A percentile compares a stretch with the other conserved stretches of the same genome.
Evolutionary conservation across 2,113 vertebrate genomes (phyloP).

Genomic region (Chiloscyllium plagiosum): DNA sequence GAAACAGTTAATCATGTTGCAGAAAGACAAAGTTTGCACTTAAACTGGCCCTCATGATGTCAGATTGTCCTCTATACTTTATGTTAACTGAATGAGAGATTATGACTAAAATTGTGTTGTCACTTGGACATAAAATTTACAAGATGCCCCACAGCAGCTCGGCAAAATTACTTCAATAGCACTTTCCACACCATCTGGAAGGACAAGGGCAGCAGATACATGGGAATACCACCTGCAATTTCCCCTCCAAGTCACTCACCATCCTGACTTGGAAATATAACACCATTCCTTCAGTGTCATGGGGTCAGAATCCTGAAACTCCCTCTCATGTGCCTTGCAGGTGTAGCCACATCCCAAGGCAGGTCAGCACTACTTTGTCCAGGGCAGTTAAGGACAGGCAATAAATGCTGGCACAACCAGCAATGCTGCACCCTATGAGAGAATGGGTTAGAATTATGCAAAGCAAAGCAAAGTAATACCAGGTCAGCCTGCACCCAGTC

Average conservation of each 20-base stretch:
- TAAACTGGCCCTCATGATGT: not conserved
- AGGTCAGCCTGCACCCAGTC: not conserved
- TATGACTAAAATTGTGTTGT: not conserved
- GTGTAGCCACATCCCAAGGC: not conserved
- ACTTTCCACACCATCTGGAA: not conserved
- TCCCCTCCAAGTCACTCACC: not conserved
- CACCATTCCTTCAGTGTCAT: not conserved
- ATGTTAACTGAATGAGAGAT: not conserved
- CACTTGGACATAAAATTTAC: not conserved
- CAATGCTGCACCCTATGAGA: no score
- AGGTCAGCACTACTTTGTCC: no score
- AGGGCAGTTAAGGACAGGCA: no score
- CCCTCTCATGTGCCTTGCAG: no score
- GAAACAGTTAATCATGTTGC: not conserved
- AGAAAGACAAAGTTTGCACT: not conserved
- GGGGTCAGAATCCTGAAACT: not conserved
- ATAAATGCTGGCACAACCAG: no score
- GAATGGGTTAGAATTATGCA: not conserved
- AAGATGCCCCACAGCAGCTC: not conserved
- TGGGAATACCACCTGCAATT: not conserved
- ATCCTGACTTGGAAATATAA: no score
- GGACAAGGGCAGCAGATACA: not conserved
- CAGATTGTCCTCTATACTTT: not conserved
- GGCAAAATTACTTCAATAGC: not conserved
- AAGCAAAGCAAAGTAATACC: not conserved